These are phyloP conservation scores for Xestia ashworthii DNA, from an alignment of 2,888 invertebrate genomes.

Conservation along the genomic window DNA sequence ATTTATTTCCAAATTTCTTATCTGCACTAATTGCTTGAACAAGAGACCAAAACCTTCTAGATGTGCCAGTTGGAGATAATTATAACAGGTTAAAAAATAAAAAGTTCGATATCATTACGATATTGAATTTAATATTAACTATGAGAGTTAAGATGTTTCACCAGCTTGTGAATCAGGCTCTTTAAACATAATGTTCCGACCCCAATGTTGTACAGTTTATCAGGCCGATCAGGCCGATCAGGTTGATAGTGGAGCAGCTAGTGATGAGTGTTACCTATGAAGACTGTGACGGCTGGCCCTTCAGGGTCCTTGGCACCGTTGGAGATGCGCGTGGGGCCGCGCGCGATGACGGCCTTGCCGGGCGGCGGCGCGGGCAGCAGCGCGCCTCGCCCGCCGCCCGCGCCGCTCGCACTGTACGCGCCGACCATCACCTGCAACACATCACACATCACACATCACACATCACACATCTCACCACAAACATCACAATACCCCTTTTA, in stretches of 20 bases:
- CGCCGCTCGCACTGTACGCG: conserved; percentile 76
- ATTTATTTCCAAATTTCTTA: not conserved
- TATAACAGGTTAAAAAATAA: not conserved
- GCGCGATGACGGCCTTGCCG: conserved; percentile 77
- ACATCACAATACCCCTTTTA: not conserved
- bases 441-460: not conserved
- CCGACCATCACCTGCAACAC: conserved; percentile 84
- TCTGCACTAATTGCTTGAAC: no score
- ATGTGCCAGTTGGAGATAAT: not conserved
- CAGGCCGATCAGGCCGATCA: no score
- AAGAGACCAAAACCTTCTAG: no score
- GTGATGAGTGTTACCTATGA: conserved; percentile 93
- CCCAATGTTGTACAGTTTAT: no score
- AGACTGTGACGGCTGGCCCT: conserved; percentile 98
- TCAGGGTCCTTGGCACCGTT: conserved; percentile 87
- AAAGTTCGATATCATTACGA: not conserved
- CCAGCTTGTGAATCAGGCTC: not conserved
- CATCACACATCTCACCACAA: not conserved
- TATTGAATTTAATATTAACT: not conserved
- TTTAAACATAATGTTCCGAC: not conserved
- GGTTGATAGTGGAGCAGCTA: not conserved
- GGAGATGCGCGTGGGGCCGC: conserved; percentile 80
- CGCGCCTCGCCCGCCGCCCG: conserved; percentile 69
- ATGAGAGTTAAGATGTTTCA: not conserved
- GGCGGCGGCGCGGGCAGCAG: conserved; percentile 62